Evolutionary conservation across 2,113 vertebrate species (phyloP), one percentile per base, ranked within the genome.

Genomic region (Indri indri): DNA sequence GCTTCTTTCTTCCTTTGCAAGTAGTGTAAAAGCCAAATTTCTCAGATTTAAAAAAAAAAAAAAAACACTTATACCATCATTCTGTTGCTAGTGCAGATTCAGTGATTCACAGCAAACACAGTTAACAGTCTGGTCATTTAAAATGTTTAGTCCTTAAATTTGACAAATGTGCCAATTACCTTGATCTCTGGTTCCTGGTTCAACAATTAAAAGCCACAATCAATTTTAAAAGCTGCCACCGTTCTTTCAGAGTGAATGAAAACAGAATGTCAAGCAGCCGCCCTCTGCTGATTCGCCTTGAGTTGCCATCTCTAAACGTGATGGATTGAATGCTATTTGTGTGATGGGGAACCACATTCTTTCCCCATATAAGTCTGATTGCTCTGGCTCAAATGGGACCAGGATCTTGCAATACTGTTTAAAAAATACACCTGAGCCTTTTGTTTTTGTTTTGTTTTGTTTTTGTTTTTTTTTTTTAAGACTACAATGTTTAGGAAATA

Each of bases 201-300:
- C 73, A 92, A 94, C 87, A 96, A 97, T 88, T 93, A 93, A 97
- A 93, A 94, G 86, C 50, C 74, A 85, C 13, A 59, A 47, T 94
- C 93, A 94, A 79, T 96, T 96, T 81, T 32, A 92, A 96, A 91
- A 82, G 54, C 81, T 90, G 66, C 61, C 77, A 61, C 14, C 23
- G 27, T 71, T 61, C 65, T 77, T 91, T 80, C 68, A 59, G 84
- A 92, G 45, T 59, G 65, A 90, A 76, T 71, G 52, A 47, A 88
- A 71, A 45, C 22, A 80, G 91, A 94, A 92, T 84, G 70, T 57
- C 68, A 63, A 79, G 57, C 27, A 73, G 63, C 54, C 13, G 2
- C 47, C 3, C 16, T 42, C 18, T 3, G 11, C 25, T 1, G 3
- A 42, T 30, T 83, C 8, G 1, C 37, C 52, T 25, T 14, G 37